A percentile compares a stretch with the other conserved stretches of the same genome.
These are phyloP conservation scores for Aphis craccivora DNA, from an alignment of 1,140 invertebrate genomes.

Conservation along the genomic window DNA sequence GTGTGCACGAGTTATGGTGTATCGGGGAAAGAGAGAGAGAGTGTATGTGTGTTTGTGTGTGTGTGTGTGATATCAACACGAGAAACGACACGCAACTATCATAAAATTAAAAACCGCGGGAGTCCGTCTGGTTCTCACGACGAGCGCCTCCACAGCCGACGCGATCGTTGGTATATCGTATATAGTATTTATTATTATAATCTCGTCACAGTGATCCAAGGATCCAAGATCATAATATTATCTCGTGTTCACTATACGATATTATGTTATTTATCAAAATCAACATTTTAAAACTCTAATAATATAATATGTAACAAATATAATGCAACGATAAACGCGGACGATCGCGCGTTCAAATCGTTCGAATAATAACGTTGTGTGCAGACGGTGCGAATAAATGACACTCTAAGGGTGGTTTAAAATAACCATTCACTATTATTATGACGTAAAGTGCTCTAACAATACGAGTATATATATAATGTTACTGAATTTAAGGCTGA, in stretches of 20 bases:
- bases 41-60: not conserved
- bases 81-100: conserved; percentile 5
- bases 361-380: not conserved
- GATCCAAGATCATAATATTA: not conserved
- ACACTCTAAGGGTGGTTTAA: not conserved
- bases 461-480: too few relatives aligned
- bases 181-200: not conserved
- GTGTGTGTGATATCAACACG: conserved; percentile 24
- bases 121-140: conserved; percentile 40
- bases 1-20: not conserved
- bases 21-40: not conserved
- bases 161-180: not conserved
- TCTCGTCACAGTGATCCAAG: not conserved
- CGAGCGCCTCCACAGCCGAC: not conserved
- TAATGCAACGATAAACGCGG: not conserved
- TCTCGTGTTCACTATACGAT: not conserved
- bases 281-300: not conserved
- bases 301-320: too few relatives aligned
- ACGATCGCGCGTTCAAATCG: not conserved
- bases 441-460: not conserved
- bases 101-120: conserved; percentile 50
- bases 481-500: not conserved
- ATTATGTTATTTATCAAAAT: not conserved
- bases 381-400: not conserved
- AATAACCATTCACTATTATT: not conserved